Evolutionary conservation across 2,888 invertebrate genomes (phyloP), one percentile per base, ranked within the genome.

Genomic region (Heliconius ethilla): DNA sequence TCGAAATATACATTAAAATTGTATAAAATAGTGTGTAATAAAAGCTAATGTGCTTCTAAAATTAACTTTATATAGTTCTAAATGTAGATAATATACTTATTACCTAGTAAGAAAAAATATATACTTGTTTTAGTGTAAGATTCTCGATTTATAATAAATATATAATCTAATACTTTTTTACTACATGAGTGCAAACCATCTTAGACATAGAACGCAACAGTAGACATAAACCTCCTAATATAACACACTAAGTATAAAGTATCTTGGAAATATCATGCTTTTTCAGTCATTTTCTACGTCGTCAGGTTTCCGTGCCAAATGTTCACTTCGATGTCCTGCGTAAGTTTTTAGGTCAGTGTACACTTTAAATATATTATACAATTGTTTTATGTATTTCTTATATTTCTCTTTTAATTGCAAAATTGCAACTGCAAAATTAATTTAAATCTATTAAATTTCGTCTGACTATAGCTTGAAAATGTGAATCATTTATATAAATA

Each of bases 271-370:
- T 15, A 63, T 63, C n/a, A 27, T 63, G 13, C 9, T 62, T 6
- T 45, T 74, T 29, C 15, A 45, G 63, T 40, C 11, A 40, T 40
- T 63, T 33, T 40, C 27, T 65, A 29, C 10, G 74, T 63, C 62
- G 27, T 63, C 37, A 18, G 40, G 37, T 40, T 63, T 74, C 63
- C 63, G 37, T 63, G 74, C 63, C 74, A 74, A 74, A 74, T 63
- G 11, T 63, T 63, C 74, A 74, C 40, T 74, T 74, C 33, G 25
- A 65, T 37, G 25, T 74, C 62, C 63, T 62, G 40, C 62, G 63
- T 63, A 11, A 74, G 13, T 27, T 62, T 18, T 74, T 27, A 74
- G 40, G 74, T 62, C 25, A 27, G 37, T 62, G 40, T 27, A 63
- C 74, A 74, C 59, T 33, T 67, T 29, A 22, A n/a, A 59, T 55